A percentile compares a stretch with the other conserved stretches of the same genome.
These are phyloP conservation scores for Coleophora deauratella DNA, from an alignment of 2,888 invertebrate genomes.

Conservation along the genomic window DNA sequence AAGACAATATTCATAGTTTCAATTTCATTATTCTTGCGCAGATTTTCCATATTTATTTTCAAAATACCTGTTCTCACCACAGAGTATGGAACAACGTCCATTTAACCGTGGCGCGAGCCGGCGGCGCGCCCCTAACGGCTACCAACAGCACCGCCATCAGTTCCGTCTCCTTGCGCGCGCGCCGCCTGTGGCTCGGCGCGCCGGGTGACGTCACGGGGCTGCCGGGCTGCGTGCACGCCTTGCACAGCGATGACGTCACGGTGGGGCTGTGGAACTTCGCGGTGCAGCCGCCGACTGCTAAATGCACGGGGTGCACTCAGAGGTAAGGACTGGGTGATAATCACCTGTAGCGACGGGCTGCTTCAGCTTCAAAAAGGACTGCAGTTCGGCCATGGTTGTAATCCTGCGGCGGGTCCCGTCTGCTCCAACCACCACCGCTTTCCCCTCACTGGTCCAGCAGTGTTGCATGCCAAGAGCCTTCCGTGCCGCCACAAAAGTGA, in stretches of 20 bases:
- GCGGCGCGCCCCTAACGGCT: slow-evolving; percentile 25
- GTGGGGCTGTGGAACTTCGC: slow-evolving; percentile 93
- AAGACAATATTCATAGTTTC: no score
- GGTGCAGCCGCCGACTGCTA: slow-evolving; percentile 74
- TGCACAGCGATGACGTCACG: slow-evolving; percentile 83
- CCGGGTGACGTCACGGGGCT: slow-evolving; percentile 58
- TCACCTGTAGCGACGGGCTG: no score
- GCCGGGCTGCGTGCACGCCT: slow-evolving; percentile 87
- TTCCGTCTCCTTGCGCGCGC: slow-evolving; percentile 38
- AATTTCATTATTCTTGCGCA: no score
- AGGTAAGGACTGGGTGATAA: slow-evolving; percentile 61
- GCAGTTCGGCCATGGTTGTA: no score
- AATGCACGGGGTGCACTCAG: slow-evolving; percentile 85
- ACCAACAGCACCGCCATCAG: slow-evolving; percentile 34
- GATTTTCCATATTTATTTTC: no score
- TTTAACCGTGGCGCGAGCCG: slow-evolving; percentile 75
- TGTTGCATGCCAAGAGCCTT: no score
- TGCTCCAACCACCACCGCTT: no score
- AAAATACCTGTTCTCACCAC: no score
- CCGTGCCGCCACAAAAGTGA: no score
- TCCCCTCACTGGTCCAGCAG: no score
- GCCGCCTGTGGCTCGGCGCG: slow-evolving; percentile 54
- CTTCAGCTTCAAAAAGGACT: no score
- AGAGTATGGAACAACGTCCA: slow-evolving; percentile 81
- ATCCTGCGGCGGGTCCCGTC: no score